phyloP scores from a whole-genome alignment of 2,888 invertebrate species.

The Drosophila demipolita region DNA sequence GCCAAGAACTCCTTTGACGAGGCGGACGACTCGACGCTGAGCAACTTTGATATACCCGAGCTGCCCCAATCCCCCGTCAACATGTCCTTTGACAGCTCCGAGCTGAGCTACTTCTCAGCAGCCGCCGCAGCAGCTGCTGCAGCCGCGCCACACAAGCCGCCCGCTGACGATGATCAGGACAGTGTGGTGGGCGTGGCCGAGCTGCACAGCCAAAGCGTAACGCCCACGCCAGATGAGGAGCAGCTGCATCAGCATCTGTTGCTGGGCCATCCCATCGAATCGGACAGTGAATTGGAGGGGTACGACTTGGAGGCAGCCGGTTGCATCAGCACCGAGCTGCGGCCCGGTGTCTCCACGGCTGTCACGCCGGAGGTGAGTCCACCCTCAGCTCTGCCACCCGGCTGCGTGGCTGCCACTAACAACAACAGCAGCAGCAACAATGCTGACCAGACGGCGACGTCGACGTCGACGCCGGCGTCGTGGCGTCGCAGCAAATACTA shows the following conservation, averaged over 20 bases:
- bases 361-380: conserved; percentile 83
- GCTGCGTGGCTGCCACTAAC: conserved; percentile 51
- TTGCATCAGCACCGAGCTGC: conserved; percentile 69
- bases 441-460: conserved; percentile 54
- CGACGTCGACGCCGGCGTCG: conserved; percentile 49
- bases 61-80: conserved; percentile 82
- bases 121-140: conserved; percentile 1
- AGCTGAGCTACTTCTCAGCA: conserved; percentile 83
- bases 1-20: conserved; percentile 86
- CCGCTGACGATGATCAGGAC: conserved; percentile 63
- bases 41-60: conserved; percentile 80
- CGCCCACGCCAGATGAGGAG: conserved; percentile 79
- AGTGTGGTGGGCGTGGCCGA: conserved; percentile 75
- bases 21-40: conserved; percentile 80
- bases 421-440: conserved; percentile 12
- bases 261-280: conserved; percentile 68
- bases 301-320: conserved; percentile 63
- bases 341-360: conserved; percentile 57
- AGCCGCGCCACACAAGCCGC: conserved; percentile 24
- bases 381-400: conserved; percentile 19
- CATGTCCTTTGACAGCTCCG: conserved; percentile 84
- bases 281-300: conserved; percentile 75
- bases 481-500: conserved; percentile 86
- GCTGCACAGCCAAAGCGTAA: conserved; percentile 81
- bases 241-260: conserved; percentile 39